Percentiles rank a stretch among this genome's conserved stretches.
Evolutionary conservation across 2,113 vertebrate genomes (phyloP).

Genomic region (Urocynchramus pylzowi): DNA sequence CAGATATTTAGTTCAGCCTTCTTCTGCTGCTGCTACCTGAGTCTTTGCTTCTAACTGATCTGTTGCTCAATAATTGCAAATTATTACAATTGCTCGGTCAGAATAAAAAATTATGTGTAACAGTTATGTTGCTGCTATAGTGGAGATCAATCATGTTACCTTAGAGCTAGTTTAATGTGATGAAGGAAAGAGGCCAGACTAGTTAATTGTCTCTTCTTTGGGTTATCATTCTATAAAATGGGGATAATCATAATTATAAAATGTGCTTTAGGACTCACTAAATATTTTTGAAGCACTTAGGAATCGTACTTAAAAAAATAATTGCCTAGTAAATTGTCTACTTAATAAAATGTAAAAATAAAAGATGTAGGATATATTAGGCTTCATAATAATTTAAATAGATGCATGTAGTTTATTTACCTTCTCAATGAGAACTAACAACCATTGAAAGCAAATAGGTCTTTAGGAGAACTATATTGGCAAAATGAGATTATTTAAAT

Average conservation of each 20-base stretch:
- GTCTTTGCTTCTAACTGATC: background rate
- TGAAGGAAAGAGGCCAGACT: background rate
- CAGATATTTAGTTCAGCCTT: background rate
- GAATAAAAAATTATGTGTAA: background rate
- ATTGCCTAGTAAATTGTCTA: conserved; percentile 19
- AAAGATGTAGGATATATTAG: background rate
- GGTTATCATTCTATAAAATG: background rate
- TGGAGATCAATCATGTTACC: background rate
- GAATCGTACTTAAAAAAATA: background rate
- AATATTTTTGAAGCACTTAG: conserved; percentile 17
- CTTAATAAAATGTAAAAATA: conserved; percentile 36
- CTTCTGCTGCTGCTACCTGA: background rate
- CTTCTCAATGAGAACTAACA: background rate
- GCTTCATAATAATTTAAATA: background rate
- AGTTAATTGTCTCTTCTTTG: background rate
- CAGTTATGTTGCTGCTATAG: background rate
- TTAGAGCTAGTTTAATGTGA: background rate
- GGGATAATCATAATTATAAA: background rate
- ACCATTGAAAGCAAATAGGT: background rate
- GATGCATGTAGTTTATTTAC: conserved; percentile 19
- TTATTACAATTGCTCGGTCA: background rate
- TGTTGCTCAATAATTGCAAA: background rate
- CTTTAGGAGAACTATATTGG: background rate
- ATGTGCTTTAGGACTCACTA: background rate
- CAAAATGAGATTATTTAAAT: conserved; percentile 36